Evolutionary conservation across 2,113 vertebrate species (phyloP).

Genomic region (Tapirus terrestris): DNA sequence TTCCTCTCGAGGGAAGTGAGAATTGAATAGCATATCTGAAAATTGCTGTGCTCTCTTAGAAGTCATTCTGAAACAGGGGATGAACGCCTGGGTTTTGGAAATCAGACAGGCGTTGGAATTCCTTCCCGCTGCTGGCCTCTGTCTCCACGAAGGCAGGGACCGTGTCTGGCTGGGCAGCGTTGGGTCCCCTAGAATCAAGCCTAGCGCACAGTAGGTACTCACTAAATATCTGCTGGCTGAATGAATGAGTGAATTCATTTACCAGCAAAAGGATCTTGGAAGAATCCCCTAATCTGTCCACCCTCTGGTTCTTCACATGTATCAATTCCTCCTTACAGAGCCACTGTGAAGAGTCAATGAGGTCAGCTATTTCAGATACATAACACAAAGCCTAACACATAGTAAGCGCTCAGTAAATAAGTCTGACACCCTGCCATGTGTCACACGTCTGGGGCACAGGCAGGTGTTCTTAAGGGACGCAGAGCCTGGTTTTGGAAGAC

Average conservation of each 20-base stretch:
- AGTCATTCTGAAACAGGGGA: neutral
- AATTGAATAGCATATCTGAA: neutral
- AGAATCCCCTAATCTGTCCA: neutral
- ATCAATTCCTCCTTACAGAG: neutral
- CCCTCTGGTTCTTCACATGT: neutral
- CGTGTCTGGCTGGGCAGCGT: no score
- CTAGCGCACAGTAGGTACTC: neutral
- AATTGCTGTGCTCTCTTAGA: neutral
- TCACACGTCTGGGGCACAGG: neutral
- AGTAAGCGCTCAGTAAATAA: neutral
- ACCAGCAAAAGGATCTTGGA: neutral
- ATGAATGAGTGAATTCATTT: neutral
- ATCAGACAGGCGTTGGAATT: neutral
- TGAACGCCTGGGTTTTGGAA: neutral
- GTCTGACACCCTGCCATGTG: neutral
- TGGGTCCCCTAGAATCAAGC: neutral
- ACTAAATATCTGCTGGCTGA: neutral
- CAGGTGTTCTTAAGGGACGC: neutral
- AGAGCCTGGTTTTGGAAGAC: neutral
- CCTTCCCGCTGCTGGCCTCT: neutral
- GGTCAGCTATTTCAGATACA: neutral
- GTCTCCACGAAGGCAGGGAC: neutral
- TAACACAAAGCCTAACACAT: neutral
- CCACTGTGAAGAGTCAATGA: neutral
- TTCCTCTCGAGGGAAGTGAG: neutral